Evolutionary conservation across 2,113 vertebrate species (phyloP).

Genomic region (Sinocyclocheilus rhinocerous): DNA sequence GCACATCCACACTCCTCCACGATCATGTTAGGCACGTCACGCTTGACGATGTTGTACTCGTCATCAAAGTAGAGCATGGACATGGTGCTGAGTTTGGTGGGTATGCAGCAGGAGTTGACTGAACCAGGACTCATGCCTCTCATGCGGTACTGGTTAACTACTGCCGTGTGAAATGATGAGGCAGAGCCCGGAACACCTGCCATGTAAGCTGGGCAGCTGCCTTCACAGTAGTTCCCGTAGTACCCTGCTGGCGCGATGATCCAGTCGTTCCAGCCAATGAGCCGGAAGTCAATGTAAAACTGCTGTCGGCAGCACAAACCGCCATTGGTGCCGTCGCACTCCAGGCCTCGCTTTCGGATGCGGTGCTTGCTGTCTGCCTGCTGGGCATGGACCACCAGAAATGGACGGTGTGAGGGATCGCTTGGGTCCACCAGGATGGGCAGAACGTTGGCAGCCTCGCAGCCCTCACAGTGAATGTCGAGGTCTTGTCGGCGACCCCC

Average conservation of each 20-base stretch:
- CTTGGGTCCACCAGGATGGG: slow-evolving; percentile 88
- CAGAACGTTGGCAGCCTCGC: slow-evolving; percentile 83
- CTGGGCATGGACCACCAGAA: slow-evolving; percentile 91
- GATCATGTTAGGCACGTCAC: slow-evolving; percentile 99
- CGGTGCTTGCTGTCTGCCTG: slow-evolving; percentile 91
- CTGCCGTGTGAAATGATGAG: slow-evolving; percentile 97
- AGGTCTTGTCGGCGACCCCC: slow-evolving; percentile 90
- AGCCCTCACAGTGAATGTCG: slow-evolving; percentile 92
- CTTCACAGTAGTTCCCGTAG: slow-evolving; percentile 99
- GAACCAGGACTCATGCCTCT: slow-evolving; percentile 94
- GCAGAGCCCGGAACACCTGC: slow-evolving; percentile 93
- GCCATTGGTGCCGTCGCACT: slow-evolving; percentile 93
- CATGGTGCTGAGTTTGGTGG: slow-evolving; percentile 99
- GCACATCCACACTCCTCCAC: slow-evolving; percentile 99
- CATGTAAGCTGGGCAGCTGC: slow-evolving; percentile 98
- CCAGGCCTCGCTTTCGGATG: slow-evolving; percentile 95
- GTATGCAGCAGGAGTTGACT: slow-evolving; percentile 98
- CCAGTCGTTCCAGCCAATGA: slow-evolving; percentile 99
- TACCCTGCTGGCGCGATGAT: slow-evolving; percentile 98
- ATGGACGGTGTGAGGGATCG: slow-evolving; percentile 93
- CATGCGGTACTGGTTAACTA: slow-evolving; percentile 99
- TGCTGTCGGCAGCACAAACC: slow-evolving; percentile 97
- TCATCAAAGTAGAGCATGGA: slow-evolving; percentile 99
- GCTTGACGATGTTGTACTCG: slow-evolving; percentile 98
- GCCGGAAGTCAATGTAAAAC: slow-evolving; percentile 99